Evolutionary conservation across 1,140 invertebrate genomes (phyloP).

Genomic region (Calephelis nemesis): DNA sequence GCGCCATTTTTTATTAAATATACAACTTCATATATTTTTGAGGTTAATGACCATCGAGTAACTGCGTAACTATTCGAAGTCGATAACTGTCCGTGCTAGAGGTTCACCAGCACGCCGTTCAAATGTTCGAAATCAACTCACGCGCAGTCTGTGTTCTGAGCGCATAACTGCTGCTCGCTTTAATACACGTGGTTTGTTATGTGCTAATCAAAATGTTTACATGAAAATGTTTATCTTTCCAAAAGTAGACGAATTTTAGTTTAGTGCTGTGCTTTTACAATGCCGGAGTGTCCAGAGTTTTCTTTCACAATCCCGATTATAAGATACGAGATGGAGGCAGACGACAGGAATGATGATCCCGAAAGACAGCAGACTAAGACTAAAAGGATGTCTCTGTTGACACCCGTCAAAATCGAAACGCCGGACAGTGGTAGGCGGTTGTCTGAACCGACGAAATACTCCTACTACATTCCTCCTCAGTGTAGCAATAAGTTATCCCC

Average conservation of each 20-base stretch:
- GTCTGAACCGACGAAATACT: slow-evolving; percentile 58
- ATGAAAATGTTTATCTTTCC: slow-evolving; percentile 18
- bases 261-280: slow-evolving; percentile 56
- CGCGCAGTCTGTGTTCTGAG: slow-evolving; percentile 37
- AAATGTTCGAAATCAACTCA: slow-evolving; percentile 25
- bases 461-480: slow-evolving; percentile 65
- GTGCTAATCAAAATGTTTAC: slow-evolving; percentile 30
- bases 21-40: too few relatives aligned
- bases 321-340: slow-evolving; percentile 68
- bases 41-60: too few relatives aligned
- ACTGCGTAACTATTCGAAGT: too few relatives aligned
- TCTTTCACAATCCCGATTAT: slow-evolving; percentile 70
- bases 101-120: slow-evolving; percentile 13
- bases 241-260: slow-evolving; percentile 38
- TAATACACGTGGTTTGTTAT: slow-evolving; percentile 30
- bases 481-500: slow-evolving; percentile 70
- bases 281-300: slow-evolving; percentile 72
- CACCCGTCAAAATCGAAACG: slow-evolving; percentile 68
- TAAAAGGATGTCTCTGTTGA: slow-evolving; percentile 67
- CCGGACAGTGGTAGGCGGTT: slow-evolving; percentile 58
- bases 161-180: slow-evolving; percentile 43
- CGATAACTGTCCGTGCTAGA: too few relatives aligned
- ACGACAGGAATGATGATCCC: slow-evolving; percentile 43
- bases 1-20: too few relatives aligned
- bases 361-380: slow-evolving; percentile 54